Percentiles rank a stretch among this genome's conserved stretches.
phyloP scores from a whole-genome alignment of 2,888 invertebrate species.

The Synergus japonicus region DNA sequence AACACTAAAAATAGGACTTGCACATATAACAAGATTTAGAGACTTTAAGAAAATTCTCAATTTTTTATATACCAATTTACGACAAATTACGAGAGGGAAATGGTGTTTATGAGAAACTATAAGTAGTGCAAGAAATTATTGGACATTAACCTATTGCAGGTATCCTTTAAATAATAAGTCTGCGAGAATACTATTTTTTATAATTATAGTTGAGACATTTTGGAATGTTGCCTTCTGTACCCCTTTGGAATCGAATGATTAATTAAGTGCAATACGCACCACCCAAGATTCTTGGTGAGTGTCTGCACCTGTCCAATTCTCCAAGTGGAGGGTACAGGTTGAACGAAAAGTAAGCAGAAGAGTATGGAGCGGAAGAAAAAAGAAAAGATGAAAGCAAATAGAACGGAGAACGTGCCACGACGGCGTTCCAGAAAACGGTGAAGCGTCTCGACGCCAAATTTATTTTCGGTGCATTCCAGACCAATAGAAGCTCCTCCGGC shows the following conservation, averaged over 20 bases:
- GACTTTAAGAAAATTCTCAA: neutral
- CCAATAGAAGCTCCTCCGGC: conserved; percentile 41
- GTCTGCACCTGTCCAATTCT: conserved; percentile 33
- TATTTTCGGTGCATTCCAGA: conserved; percentile 58
- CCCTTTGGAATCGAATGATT: conserved; percentile 7
- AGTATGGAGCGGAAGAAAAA: conserved; percentile 12
- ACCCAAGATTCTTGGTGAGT: conserved; percentile 29
- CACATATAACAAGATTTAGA: neutral
- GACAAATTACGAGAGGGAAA: neutral
- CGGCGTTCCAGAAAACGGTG: conserved; percentile 53
- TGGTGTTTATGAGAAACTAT: neutral
- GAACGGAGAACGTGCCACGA: conserved; percentile 45
- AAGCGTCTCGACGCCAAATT: conserved; percentile 56
- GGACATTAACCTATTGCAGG: neutral
- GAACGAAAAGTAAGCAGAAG: conserved; percentile 16
- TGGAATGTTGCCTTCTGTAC: neutral
- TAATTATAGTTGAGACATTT: neutral
- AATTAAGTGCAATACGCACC: conserved; percentile 28
- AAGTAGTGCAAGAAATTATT: neutral
- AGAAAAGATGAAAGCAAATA: conserved; percentile 25
- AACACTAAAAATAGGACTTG: neutral
- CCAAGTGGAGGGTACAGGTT: conserved; percentile 20
- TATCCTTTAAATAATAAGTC: neutral
- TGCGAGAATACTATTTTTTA: neutral
- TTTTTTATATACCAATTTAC: neutral